Evolutionary conservation across 2,888 invertebrate genomes (phyloP).

Genomic region (Ernsta delagoae): DNA sequence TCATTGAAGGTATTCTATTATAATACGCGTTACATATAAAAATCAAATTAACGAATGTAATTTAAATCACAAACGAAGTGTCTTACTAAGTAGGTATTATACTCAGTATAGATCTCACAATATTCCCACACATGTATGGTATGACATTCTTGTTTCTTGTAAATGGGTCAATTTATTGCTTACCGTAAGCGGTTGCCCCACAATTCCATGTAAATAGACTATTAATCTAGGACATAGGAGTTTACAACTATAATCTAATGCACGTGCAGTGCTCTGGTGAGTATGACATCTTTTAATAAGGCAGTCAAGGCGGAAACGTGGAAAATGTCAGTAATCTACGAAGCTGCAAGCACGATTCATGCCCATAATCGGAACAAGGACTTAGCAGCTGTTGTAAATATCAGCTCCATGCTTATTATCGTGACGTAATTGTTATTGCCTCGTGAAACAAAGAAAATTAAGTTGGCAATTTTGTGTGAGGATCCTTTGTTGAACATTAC

Average conservation of each 20-base stretch:
- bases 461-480: conserved; percentile 55
- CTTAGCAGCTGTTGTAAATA: conserved; percentile 81
- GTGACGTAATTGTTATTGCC: conserved; percentile 76
- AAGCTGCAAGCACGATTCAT: conserved; percentile 78
- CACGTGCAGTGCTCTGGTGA: conserved; percentile 61
- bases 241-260: conserved; percentile 54
- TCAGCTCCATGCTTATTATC: conserved; percentile 75
- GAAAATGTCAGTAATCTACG: conserved; percentile 81
- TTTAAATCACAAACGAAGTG: no score
- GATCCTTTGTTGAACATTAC: conserved; percentile 42
- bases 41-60: no score
- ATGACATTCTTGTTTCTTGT: conserved; percentile 32
- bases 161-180: conserved; percentile 37
- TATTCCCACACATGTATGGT: conserved; percentile 22
- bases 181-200: conserved; percentile 40
- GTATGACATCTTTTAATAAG: conserved; percentile 80
- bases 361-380: conserved; percentile 83
- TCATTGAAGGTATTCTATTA: no score
- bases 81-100: no score
- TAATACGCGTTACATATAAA: no score
- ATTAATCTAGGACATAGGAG: conserved; percentile 45
- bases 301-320: conserved; percentile 79
- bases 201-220: conserved; percentile 41
- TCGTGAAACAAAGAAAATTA: conserved; percentile 76
- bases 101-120: no score